Evolutionary conservation across 2,797 vertebrate species (phyloP).

Genomic region (Lophius americanus): DNA sequence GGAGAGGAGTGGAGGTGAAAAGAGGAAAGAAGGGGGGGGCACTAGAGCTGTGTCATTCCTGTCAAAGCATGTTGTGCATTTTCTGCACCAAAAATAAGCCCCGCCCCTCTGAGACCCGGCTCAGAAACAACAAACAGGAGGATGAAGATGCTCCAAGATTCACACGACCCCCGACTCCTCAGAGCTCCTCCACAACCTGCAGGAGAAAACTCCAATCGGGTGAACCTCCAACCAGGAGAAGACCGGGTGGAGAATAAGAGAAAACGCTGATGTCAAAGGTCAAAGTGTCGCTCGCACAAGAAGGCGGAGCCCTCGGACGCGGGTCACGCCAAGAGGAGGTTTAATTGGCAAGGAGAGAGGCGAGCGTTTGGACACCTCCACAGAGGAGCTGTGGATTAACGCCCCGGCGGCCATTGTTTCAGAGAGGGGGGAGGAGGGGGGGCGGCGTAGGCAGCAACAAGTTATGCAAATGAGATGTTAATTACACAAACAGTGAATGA

Average conservation of each 20-base stretch:
- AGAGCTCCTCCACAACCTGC: slow-evolving; percentile 19
- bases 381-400: slow-evolving; percentile 89
- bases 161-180: slow-evolving; percentile 39
- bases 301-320: not conserved
- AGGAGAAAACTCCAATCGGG: slow-evolving; percentile 24
- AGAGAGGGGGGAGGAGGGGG: slow-evolving; percentile 44
- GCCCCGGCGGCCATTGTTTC: slow-evolving; percentile 89
- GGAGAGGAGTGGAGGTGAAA: too few relatives aligned
- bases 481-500: slow-evolving; percentile 94
- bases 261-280: slow-evolving; percentile 23
- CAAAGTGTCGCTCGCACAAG: slow-evolving; percentile 10
- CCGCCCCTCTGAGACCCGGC: not conserved
- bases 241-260: too few relatives aligned
- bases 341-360: slow-evolving; percentile 78
- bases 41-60: too few relatives aligned
- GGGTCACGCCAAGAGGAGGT: slow-evolving; percentile 59
- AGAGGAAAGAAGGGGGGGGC: too few relatives aligned
- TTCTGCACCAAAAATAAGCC: not conserved
- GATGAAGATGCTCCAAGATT: slow-evolving; percentile 23
- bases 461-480: slow-evolving; percentile 99
- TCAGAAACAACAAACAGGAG: not conserved
- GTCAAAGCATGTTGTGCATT: too few relatives aligned
- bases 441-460: slow-evolving; percentile 84
- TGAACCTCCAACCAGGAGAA: slow-evolving; percentile 12
- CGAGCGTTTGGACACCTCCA: slow-evolving; percentile 79